Evolutionary conservation across 2,113 vertebrate species (phyloP).

Genomic region (Xenopus tropicalis): DNA sequence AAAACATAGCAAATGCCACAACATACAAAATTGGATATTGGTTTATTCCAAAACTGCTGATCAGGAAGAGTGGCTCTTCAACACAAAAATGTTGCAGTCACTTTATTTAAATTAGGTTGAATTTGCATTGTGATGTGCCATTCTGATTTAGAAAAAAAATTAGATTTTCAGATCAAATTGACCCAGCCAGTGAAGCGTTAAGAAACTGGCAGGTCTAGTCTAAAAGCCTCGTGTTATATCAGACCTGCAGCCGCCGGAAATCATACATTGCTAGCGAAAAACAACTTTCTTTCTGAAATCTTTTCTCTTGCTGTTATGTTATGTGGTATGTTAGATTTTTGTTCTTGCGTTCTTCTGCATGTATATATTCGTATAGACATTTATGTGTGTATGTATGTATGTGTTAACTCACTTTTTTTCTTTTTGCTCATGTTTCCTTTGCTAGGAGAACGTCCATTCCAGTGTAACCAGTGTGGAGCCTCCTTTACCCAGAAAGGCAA

Average conservation of each 20-base stretch:
- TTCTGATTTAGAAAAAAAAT: slow-evolving; percentile 99
- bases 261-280: slow-evolving; percentile 70
- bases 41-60: slow-evolving; percentile 99
- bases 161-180: slow-evolving; percentile 99
- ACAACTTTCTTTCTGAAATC: slow-evolving; percentile 68
- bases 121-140: slow-evolving; percentile 99
- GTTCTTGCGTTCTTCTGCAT: slow-evolving; percentile 51
- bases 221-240: slow-evolving; percentile 97
- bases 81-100: slow-evolving; percentile 97
- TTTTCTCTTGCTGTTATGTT: slow-evolving; percentile 52
- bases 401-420: neutral
- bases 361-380: neutral
- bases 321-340: slow-evolving; percentile 43
- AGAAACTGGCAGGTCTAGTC: slow-evolving; percentile 96
- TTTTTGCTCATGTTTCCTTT: slow-evolving; percentile 30
- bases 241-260: slow-evolving; percentile 81
- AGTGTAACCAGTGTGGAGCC: slow-evolving; percentile 95
- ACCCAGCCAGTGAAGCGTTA: slow-evolving; percentile 99
- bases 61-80: slow-evolving; percentile 99
- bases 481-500: slow-evolving; percentile 99
- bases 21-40: slow-evolving; percentile 97
- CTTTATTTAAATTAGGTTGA: slow-evolving; percentile 99
- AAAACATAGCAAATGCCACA: slow-evolving; percentile 97
- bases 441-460: slow-evolving; percentile 93
- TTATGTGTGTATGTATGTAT: neutral